A percentile compares a stretch with the other conserved stretches of the same genome.
These are phyloP conservation scores for Campopleginae sp. DNA, from an alignment of 2,888 invertebrate species.

Conservation along the genomic window DNA sequence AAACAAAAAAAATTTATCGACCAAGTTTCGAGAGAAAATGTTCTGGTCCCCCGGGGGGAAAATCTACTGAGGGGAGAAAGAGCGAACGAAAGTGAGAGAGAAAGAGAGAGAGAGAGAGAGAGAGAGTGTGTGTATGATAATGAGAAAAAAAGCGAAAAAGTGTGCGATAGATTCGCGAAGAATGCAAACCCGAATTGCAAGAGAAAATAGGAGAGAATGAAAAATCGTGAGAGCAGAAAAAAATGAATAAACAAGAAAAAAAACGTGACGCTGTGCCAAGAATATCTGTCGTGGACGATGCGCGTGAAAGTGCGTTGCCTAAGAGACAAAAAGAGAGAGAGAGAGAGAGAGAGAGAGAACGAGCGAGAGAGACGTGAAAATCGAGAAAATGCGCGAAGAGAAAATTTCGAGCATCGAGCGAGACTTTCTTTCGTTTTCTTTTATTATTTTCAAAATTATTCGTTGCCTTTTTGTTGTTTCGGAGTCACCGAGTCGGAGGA, in stretches of 20 bases:
- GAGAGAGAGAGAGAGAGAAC: neutral
- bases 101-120: conserved; percentile 62
- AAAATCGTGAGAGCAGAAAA: conserved; percentile 42
- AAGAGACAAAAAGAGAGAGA: conserved; percentile 29
- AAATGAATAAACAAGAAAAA: conserved; percentile 50
- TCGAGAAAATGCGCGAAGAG: conserved; percentile 28
- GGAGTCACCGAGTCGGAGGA: conserved; percentile 3
- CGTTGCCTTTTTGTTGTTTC: neutral
- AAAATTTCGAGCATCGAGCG: conserved; percentile 17
- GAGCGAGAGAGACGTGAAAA: neutral
- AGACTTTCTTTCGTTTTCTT: conserved; percentile 10
- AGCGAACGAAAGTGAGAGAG: conserved; percentile 16
- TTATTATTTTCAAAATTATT: neutral
- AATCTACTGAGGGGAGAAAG: conserved; percentile 5
- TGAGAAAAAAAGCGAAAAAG: conserved; percentile 24
- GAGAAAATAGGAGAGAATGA: conserved; percentile 44
- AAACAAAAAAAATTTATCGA: conserved; percentile 51
- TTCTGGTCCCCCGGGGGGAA: conserved; percentile 37
- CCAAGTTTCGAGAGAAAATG: conserved; percentile 48
- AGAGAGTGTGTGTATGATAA: conserved; percentile 42
- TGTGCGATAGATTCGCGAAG: conserved; percentile 6
- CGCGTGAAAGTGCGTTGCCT: conserved; percentile 61
- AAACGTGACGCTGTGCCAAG: conserved; percentile 65
- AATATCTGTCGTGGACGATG: conserved; percentile 62
- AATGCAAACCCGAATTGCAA: conserved; percentile 50